Percentiles rank a stretch among this genome's conserved stretches.
Conservation (phyloP, 2,113 vertebrate species). For the Pimephales promelas region DNA sequence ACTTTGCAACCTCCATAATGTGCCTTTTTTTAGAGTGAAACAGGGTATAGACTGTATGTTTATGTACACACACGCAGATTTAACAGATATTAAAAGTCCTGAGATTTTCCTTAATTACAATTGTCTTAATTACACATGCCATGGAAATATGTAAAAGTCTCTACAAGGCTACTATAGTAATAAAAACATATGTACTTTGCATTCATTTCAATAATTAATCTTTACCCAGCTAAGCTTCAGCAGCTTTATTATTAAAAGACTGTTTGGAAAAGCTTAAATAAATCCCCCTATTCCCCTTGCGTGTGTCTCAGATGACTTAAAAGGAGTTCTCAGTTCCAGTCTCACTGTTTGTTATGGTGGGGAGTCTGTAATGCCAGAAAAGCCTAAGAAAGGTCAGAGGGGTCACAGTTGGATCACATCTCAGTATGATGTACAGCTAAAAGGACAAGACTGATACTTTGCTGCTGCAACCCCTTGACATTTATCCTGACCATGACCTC, state of each 20-base stretch:
- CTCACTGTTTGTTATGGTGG: constrained; percentile 3
- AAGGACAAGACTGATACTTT: neutral
- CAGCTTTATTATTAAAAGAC: constrained; percentile 5
- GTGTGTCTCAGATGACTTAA: neutral
- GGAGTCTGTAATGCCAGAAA: constrained; percentile 4
- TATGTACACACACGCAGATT: too few species aligned
- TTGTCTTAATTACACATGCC: neutral
- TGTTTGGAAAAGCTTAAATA: constrained; percentile 20
- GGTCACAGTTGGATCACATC: neutral
- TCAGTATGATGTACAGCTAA: neutral
- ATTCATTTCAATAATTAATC: constrained; percentile 18
- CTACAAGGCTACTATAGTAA: neutral
- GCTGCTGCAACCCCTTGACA: constrained; percentile 9
- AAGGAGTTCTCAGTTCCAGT: neutral
- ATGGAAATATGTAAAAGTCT: neutral
- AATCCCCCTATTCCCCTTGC: neutral
- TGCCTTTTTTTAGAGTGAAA: too few species aligned
- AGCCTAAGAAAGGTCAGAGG: constrained; percentile 16
- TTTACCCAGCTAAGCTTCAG: neutral
- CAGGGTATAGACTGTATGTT: too few species aligned
- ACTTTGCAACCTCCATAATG: neutral
- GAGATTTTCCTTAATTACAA: neutral
- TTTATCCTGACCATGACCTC: constrained; percentile 34
- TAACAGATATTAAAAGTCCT: too few species aligned
- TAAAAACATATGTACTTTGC: neutral